These are phyloP conservation scores for Caenorhabditis tropicalis DNA, from an alignment of 1,140 invertebrate species.

Conservation along the genomic window DNA sequence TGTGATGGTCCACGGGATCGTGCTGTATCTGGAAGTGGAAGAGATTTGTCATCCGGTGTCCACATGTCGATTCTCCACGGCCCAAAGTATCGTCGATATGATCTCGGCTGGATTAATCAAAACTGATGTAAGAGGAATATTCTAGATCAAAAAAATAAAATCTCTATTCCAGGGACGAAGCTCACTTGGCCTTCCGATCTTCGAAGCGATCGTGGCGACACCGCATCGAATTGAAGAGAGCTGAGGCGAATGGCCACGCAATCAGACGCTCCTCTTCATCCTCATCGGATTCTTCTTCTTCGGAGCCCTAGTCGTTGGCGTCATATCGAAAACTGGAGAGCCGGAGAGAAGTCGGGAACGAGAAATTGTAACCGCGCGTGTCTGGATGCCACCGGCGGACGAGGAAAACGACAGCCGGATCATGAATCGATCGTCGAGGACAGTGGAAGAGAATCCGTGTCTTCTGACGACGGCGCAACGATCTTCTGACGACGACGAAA, in stretches of 20 bases:
- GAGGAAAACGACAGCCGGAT: background rate
- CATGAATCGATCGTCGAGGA: background rate
- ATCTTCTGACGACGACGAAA: background rate
- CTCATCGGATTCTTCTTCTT: background rate
- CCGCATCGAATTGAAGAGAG: background rate
- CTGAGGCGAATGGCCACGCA: background rate
- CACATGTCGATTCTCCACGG: background rate
- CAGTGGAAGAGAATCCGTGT: no score
- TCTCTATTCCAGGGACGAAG: background rate
- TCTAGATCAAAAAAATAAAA: background rate
- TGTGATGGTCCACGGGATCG: background rate
- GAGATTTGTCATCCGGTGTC: background rate
- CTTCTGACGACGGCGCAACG: background rate
- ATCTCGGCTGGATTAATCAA: background rate
- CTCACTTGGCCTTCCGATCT: background rate
- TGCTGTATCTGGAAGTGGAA: constrained; percentile 38
- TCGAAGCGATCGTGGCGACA: background rate
- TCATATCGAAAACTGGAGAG: background rate
- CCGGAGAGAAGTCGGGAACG: constrained; percentile 51
- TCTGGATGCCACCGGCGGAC: constrained; percentile 49
- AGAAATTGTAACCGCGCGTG: constrained; percentile 35
- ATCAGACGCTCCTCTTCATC: background rate
- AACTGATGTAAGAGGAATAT: background rate
- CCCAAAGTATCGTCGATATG: constrained; percentile 3
- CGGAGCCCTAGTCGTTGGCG: background rate